These are phyloP conservation scores for Uria aalge DNA, from an alignment of 2,113 vertebrate species.

Conservation along the genomic window DNA sequence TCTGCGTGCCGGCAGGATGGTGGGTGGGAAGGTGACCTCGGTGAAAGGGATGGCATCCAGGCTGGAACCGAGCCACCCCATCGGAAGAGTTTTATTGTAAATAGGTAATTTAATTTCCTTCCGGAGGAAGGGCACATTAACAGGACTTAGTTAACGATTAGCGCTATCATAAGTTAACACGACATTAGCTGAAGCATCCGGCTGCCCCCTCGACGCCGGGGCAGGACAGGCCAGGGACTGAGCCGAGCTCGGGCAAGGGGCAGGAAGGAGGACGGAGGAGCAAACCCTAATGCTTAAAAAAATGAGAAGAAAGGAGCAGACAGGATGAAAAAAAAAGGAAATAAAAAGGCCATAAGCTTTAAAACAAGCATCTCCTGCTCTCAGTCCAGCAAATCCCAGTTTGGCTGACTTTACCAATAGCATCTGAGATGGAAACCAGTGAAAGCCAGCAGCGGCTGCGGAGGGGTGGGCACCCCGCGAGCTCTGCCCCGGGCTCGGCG, in stretches of 20 bases:
- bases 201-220: rapidly evolving
- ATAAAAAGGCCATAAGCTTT: neutral
- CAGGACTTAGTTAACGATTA: neutral
- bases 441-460: neutral
- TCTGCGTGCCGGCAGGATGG: neutral
- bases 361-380: neutral
- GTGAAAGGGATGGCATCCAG: neutral
- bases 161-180: rapidly evolving
- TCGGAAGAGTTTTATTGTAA: neutral
- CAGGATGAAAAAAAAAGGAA: neutral
- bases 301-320: neutral
- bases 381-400: neutral
- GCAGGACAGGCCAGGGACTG: neutral
- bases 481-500: neutral
- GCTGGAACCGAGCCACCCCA: neutral
- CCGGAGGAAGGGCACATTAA: neutral
- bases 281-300: neutral
- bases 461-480: neutral
- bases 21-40: neutral
- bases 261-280: neutral
- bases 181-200: rapidly evolving
- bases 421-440: neutral
- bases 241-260: neutral
- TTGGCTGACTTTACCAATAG: neutral
- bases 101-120: neutral